Evolutionary conservation across 2,113 vertebrate genomes (phyloP).

Genomic region (Chionodraco myersi): DNA sequence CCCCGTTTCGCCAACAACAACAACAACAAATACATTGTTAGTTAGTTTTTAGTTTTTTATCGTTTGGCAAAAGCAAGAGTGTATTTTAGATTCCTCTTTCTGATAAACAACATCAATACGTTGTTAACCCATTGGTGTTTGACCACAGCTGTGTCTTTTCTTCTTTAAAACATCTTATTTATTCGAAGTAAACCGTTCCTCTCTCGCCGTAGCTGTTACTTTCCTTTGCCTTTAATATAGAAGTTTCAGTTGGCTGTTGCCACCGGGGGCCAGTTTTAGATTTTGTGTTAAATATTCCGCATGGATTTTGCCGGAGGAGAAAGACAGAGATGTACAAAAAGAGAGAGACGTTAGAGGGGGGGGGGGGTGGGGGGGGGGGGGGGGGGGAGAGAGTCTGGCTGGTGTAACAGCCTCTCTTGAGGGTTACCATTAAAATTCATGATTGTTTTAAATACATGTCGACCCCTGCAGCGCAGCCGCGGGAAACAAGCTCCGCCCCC

Average conservation of each 20-base stretch:
- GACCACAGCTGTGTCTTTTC: too few species aligned
- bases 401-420: slow-evolving; percentile 55
- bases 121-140: too few species aligned
- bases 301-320: slow-evolving; percentile 59
- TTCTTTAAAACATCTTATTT: too few species aligned
- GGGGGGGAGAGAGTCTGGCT: slow-evolving; percentile 22
- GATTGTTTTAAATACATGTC: slow-evolving; percentile 81
- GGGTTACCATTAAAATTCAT: slow-evolving; percentile 81
- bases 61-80: too few species aligned
- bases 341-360: background rate
- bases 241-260: slow-evolving; percentile 48
- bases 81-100: too few species aligned
- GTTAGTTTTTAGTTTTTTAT: too few species aligned
- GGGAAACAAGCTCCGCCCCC: slow-evolving; percentile 58
- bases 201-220: slow-evolving; percentile 46
- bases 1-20: too few species aligned
- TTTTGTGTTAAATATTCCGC: slow-evolving; percentile 76
- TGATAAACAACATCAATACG: too few species aligned
- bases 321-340: slow-evolving; percentile 40
- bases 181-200: too few species aligned
- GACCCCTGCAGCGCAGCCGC: slow-evolving; percentile 66
- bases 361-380: background rate
- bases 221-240: slow-evolving; percentile 62
- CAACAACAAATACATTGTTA: too few species aligned
- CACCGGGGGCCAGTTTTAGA: slow-evolving; percentile 70